Conservation (phyloP, 2,113 vertebrate species). For the Brachionichthys hirsutus region DNA sequence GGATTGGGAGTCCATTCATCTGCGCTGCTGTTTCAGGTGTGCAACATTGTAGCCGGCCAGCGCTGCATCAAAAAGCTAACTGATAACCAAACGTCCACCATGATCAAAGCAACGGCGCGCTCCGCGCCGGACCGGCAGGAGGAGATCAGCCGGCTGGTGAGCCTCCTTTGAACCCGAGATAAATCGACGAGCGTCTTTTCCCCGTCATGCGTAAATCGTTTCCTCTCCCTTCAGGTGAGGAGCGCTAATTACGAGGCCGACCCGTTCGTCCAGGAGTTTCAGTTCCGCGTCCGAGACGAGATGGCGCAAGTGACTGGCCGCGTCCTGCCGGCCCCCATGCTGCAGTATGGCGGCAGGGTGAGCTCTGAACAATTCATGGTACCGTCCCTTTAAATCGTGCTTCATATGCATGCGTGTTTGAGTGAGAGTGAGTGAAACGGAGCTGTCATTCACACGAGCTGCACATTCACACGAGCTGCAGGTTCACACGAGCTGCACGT, state of each 20-base stretch:
- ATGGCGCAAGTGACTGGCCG: constrained; percentile 96
- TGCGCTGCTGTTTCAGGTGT: constrained; percentile 77
- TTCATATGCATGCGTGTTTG: constrained; percentile 33
- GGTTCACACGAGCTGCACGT: too few relatives aligned
- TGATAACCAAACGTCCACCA: constrained; percentile 96
- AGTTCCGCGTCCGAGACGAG: constrained; percentile 93
- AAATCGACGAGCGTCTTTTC: rapidly evolving
- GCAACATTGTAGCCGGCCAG: constrained; percentile 94
- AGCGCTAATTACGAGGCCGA: constrained; percentile 94
- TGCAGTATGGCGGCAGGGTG: constrained; percentile 97
- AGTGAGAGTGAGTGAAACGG: not conserved
- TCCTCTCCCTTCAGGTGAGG: constrained; percentile 79
- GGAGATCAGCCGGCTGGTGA: constrained; percentile 94
- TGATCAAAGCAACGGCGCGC: constrained; percentile 96
- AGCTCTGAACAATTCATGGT: constrained; percentile 79
- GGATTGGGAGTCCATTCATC: not conserved
- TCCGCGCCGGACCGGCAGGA: constrained; percentile 95
- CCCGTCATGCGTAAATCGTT: too few relatives aligned
- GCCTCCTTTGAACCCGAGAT: constrained; percentile 29
- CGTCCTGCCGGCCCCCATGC: constrained; percentile 94
- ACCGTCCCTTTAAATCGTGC: constrained; percentile 69
- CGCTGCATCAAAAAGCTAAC: constrained; percentile 97
- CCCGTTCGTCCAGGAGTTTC: constrained; percentile 95
- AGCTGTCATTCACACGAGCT: too few relatives aligned
- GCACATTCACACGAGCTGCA: too few relatives aligned